These are phyloP conservation scores for Falco punctatus DNA, from an alignment of 2,113 vertebrate species.

Conservation along the genomic window DNA sequence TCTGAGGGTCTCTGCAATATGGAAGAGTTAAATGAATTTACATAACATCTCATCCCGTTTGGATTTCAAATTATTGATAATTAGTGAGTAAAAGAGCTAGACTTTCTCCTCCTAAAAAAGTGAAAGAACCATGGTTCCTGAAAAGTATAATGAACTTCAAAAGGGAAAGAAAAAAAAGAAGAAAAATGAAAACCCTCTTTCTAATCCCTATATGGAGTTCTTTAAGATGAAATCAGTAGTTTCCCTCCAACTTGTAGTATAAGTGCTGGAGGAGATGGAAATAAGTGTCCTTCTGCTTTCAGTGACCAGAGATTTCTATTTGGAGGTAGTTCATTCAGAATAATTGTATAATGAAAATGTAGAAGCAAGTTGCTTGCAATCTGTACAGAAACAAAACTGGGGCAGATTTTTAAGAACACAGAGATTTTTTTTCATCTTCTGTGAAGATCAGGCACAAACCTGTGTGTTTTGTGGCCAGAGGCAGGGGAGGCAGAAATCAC, in stretches of 20 bases:
- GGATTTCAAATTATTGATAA: not conserved
- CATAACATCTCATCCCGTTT: not conserved
- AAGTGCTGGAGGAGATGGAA: not conserved
- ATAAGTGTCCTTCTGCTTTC: not conserved
- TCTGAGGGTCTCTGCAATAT: not conserved
- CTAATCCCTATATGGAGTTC: not conserved
- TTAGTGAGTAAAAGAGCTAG: not conserved
- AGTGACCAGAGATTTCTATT: not conserved
- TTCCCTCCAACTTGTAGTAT: not conserved
- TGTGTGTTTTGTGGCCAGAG: not conserved
- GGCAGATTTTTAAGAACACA: not conserved
- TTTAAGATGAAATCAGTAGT: not conserved
- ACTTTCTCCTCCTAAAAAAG: not conserved
- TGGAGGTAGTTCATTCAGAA: not conserved
- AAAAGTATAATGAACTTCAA: not conserved
- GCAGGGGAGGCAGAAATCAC: not conserved
- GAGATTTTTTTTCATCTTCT: not conserved
- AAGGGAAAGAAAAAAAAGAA: not conserved
- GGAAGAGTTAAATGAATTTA: not conserved
- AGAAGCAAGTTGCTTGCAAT: not conserved
- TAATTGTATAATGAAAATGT: not conserved
- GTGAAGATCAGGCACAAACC: not conserved
- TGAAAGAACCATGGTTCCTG: not conserved
- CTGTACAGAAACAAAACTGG: not conserved
- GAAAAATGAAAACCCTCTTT: not conserved